phyloP scores from a whole-genome alignment of 2,888 invertebrate species.

The Aethes cnicana region DNA sequence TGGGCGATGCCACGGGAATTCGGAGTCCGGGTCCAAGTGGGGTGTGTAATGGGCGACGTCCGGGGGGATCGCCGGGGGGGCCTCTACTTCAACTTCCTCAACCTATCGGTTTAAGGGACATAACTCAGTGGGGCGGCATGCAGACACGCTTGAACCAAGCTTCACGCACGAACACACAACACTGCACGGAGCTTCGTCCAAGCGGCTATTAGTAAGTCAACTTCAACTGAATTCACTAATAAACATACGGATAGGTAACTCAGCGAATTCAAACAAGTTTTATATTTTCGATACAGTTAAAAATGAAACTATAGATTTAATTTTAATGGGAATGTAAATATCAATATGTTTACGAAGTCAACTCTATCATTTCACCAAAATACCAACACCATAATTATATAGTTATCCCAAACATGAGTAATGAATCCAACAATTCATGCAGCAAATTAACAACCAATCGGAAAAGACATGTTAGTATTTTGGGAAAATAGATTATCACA shows the following conservation, averaged over 20 bases:
- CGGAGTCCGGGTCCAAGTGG: conserved; percentile 64
- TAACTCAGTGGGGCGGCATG: conserved; percentile 75
- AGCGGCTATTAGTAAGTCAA: conserved; percentile 56
- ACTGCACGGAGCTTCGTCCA: conserved; percentile 71
- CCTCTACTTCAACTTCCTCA: conserved; percentile 57
- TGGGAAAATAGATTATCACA: conserved; percentile 65
- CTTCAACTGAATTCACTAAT: conserved; percentile 44
- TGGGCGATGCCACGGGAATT: conserved; percentile 76
- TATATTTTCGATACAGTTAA: too few species aligned
- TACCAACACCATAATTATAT: conserved; percentile 80
- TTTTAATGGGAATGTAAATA: conserved; percentile 8
- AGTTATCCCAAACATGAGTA: conserved; percentile 53
- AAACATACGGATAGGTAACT: conserved; percentile 71
- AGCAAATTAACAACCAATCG: conserved; percentile 50
- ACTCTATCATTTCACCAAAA: conserved; percentile 74
- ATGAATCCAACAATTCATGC: conserved; percentile 52
- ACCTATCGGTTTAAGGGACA: conserved; percentile 74
- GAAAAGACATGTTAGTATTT: conserved; percentile 75
- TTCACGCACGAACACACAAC: conserved; percentile 53
- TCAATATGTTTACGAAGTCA: conserved; percentile 63
- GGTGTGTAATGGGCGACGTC: conserved; percentile 63
- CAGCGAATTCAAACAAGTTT: too few species aligned
- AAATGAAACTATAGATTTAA: conserved; percentile 7
- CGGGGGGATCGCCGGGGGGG: conserved; percentile 43
- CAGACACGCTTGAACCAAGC: conserved; percentile 71